phyloP scores from a whole-genome alignment of 2,113 vertebrate species.

The Xerus inauris region DNA sequence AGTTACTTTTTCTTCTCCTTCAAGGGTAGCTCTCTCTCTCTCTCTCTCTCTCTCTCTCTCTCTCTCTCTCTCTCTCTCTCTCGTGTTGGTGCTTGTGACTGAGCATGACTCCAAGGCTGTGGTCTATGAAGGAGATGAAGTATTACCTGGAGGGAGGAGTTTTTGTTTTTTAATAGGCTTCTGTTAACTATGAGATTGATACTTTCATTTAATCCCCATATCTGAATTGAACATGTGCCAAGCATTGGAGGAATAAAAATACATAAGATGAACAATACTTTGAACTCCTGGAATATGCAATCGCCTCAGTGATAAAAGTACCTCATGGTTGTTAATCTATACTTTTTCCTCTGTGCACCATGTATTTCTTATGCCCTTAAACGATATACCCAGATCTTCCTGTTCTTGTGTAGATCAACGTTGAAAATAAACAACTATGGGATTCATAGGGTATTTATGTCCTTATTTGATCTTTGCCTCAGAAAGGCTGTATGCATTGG shows the following conservation, averaged over 20 bases:
- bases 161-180: not conserved
- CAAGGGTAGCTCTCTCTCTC: not conserved
- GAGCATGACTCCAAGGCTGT: conserved; percentile 3
- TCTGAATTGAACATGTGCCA: not conserved
- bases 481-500: not conserved
- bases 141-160: not conserved
- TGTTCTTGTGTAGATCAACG: not conserved
- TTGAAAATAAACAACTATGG: conserved; percentile 26
- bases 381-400: not conserved
- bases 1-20: conserved; percentile 26
- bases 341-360: not conserved
- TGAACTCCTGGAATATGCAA: not conserved
- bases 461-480: not conserved
- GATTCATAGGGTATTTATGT: conserved; percentile 8
- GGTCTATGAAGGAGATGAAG: not conserved
- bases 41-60: not conserved
- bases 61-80: not conserved
- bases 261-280: not conserved
- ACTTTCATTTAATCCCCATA: not conserved
- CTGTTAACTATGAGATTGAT: not conserved
- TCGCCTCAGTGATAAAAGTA: not conserved
- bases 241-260: not conserved
- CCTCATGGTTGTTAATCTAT: not conserved
- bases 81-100: not conserved
- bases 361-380: not conserved